phyloP scores from a whole-genome alignment of 1,140 invertebrate species.

The Ctenoplectra terminalis region DNA sequence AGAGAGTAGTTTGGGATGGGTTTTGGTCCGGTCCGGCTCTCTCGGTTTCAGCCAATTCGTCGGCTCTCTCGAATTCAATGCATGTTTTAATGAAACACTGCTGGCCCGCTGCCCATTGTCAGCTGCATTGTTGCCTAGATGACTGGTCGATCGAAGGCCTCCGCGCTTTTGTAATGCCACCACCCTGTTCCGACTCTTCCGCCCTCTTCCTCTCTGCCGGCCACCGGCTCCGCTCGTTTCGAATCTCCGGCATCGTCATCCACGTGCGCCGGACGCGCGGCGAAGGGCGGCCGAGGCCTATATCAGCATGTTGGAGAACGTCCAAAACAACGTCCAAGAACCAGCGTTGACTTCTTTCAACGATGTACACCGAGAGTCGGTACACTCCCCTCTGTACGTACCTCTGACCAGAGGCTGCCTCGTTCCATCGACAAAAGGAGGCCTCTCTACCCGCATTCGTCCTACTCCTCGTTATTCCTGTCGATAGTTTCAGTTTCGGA shows the following conservation, averaged over 20 bases:
- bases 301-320: constrained; percentile 62
- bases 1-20: constrained; percentile 26
- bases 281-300: constrained; percentile 13
- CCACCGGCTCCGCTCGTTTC: not conserved
- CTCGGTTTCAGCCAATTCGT: constrained; percentile 74
- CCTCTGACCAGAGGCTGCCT: constrained; percentile 27
- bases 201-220: constrained; percentile 1
- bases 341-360: constrained; percentile 40
- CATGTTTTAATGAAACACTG: constrained; percentile 82
- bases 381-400: constrained; percentile 22
- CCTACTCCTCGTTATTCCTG: constrained; percentile 16
- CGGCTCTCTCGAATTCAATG: constrained; percentile 75
- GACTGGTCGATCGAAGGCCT: constrained; percentile 74
- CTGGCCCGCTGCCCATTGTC: constrained; percentile 81
- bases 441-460: constrained; percentile 2
- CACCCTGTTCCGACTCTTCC: constrained; percentile 43
- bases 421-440: constrained; percentile 13
- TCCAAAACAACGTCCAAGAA: constrained; percentile 68
- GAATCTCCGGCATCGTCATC: constrained; percentile 49
- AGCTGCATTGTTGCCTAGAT: constrained; percentile 75
- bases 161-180: constrained; percentile 64
- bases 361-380: constrained; percentile 20
- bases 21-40: constrained; percentile 45
- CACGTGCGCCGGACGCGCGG: constrained; percentile 28
- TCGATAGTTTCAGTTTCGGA: constrained; percentile 40